Evolutionary conservation across 1,140 invertebrate species (phyloP).

Genomic region (Rhagoletis zephyria): DNA sequence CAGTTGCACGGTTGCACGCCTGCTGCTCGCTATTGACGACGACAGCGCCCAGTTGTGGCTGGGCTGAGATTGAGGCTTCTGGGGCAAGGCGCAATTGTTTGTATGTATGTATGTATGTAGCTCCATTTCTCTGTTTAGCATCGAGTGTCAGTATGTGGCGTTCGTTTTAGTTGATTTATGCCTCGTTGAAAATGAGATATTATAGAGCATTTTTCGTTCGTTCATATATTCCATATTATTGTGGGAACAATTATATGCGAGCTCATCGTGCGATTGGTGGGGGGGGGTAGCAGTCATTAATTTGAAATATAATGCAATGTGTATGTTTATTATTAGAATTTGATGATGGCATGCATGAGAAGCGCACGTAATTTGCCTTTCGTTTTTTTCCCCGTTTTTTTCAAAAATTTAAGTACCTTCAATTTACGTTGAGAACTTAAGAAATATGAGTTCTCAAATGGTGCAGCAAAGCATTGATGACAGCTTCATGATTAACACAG

Average conservation of each 20-base stretch:
- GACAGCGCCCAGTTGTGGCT: neutral
- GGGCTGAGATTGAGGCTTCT: neutral
- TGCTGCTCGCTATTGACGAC: neutral
- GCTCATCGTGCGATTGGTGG: neutral
- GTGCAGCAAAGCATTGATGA: no score
- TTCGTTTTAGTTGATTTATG: neutral
- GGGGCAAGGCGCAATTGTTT: neutral
- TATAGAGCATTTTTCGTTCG: conserved; percentile 19
- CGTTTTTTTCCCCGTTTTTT: no score
- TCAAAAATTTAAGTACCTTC: neutral
- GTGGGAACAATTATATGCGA: conserved; percentile 40
- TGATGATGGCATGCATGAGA: neutral
- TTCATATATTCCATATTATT: neutral
- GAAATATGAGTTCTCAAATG: no score
- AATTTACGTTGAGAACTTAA: neutral
- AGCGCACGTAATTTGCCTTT: neutral
- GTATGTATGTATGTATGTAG: neutral
- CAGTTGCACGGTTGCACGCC: neutral
- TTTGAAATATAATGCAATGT: conserved; percentile 33
- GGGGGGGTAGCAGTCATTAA: neutral
- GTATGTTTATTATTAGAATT: conserved; percentile 20
- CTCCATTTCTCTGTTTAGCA: neutral
- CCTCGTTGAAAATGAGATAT: conserved; percentile 31
- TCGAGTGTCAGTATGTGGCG: conserved; percentile 5
- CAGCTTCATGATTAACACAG: no score